Evolutionary conservation across 2,797 vertebrate species (phyloP), one percentile per base, ranked within the genome.

Genomic region (Coendou prehensilis): DNA sequence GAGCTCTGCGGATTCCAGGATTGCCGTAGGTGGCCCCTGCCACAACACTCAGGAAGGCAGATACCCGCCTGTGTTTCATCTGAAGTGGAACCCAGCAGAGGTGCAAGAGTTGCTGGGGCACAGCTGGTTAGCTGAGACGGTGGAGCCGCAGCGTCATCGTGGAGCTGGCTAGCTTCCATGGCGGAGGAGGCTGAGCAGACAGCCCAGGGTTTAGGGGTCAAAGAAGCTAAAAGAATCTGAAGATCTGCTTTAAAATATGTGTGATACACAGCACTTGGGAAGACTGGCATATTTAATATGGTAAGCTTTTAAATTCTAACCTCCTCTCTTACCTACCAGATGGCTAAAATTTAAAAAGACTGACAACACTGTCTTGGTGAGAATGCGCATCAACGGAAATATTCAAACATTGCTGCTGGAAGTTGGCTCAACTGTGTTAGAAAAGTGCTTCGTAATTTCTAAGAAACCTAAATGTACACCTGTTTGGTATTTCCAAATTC

Each of bases 301-400:
- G 54, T 82, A 75, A 54, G 45, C 41, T 45, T 61, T 93, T 69
- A 71, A 93, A 79, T 47, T 87, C 50, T 85, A 85, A 86, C 61
- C 30, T 69, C 59, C 6, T 90, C 33, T 86, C 45, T 80, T 23
- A 61, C n/a, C n/a, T 59, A 30, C n/a, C 57, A 61, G 82, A 87
- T 87, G 75, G 52, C 0, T 18, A 84, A 89, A 93, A 50, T 28
- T 37, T 50, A 20, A 67, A 80, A 92, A 82, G 33, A 67, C 14
- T 59, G 73, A 89, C 2, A 92, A 67, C 59, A 37, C 50, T 22
- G 20, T 30, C 41, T 90, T 9, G 1, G 20, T 75, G 33, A 91
- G 28, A 20, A 56, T 26, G 69, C 14, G 2, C n/a, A 45, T 71
- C 82, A 61, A 28, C 50, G 37, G 30, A 93, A 94, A 79, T 45